Evolutionary conservation across 1,140 invertebrate genomes (phyloP), one percentile per base, ranked within the genome.

Genomic region (Drosophila nigromelanica): DNA sequence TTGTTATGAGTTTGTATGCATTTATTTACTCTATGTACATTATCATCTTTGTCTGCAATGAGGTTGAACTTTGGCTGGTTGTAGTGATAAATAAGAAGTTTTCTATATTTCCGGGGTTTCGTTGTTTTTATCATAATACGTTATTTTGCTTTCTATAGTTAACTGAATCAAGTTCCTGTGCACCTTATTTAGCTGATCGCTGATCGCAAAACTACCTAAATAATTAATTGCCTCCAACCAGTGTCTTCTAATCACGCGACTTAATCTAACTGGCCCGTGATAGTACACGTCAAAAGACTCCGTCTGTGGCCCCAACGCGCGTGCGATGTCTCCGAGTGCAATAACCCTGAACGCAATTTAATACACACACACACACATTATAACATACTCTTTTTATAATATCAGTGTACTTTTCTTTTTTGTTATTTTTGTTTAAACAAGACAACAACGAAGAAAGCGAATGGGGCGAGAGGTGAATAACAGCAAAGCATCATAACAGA

Each of bases 301-400:
- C 30, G n/a, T 4, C 24, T 35, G 35, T 11, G 14, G 11, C 35
- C 54, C n/a, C 51, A n/a, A 7, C 4, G 40, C 66, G 30, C 64
- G 61, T 75, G 67, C 61, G 4, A 8, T 40, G 54, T 24, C 56
- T 52, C 48, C 60, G 62, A 63, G 81, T 86, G 81, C 81, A 87
- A 73, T 82, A 85, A 76, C 82, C 76, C 78, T 81, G 76, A 76
- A 61, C 42, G 39, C 37, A 35, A 67, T 75, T 73, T 60, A 68
- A 37, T 62, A 60, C 59, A 40, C 51, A 56, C 18, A 60, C 59
- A 40, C 51, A 56, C 18, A 50, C 24, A 27, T 56, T 71, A 40
- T 59, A 58, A 62, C 51, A 63, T 69, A 73, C 59, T 54, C 40
- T 21, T 62, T 43, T 50, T 54, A 62, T 73, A 47, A 60, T 72